Evolutionary conservation across 2,888 invertebrate species (phyloP), one percentile per base, ranked within the genome.

Genomic region (Geotrupes spiniger): DNA sequence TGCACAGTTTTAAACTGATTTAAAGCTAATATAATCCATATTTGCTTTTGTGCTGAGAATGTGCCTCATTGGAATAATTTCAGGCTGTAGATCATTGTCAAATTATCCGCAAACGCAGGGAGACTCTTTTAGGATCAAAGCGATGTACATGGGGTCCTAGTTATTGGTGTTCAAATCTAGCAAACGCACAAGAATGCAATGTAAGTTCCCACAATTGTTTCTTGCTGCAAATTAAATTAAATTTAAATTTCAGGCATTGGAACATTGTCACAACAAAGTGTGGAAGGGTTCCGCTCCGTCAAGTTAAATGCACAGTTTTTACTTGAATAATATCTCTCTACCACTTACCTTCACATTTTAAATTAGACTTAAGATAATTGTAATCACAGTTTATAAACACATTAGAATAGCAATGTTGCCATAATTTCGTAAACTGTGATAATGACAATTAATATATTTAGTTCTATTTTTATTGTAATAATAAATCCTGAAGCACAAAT

Each of bases 111-210:
- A 21, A 21, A 21, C 21, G 21, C 3, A 21, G 21, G 4, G 14
- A 33, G 11, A 14, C 14, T 10, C 33, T 33, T 14, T 8, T 38
- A 4, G 83, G 83, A 12, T 70, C 71, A 37, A 73, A 77, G 14
- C 77, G 78, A 58, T 90, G 89, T 68, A 83, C 84, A 4, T 84
- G 83, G 80, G 89, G 89, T 4, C 88, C 88, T 1, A 72, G 79
- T 1, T 89, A 84, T 63, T 89, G 89, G 89, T 90, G 90, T 70
- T 74, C 72, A 44, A 79, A 76, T 57, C 61, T 68, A 38, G 64
- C 64, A 33, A 71, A 72, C 54, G 77, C 79, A 14, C 63, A 68
- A 29, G 66, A 77, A 63, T 75, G 77, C 71, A 65, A 76, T 64
- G 81, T 81, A 74, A 70, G 74, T 58, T 26, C n/a, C n/a, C n/a